These are phyloP conservation scores for Illadopsis cleaveri DNA, from an alignment of 2,113 vertebrate genomes.

Conservation along the genomic window DNA sequence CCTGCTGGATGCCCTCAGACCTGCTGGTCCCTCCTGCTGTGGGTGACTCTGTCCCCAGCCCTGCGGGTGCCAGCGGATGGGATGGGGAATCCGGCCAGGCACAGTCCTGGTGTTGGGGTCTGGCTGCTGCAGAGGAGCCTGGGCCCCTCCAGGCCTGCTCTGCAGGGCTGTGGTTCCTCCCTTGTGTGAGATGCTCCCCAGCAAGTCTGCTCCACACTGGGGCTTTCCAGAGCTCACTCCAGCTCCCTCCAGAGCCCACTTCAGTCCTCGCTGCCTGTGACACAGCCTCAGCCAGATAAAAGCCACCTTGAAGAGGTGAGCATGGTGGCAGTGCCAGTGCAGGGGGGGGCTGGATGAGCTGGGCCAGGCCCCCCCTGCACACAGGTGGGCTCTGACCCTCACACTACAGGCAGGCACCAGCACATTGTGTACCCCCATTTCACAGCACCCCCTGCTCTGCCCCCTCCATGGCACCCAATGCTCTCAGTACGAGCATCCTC, in stretches of 20 bases:
- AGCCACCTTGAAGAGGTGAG: neutral
- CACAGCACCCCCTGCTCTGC: accelerated
- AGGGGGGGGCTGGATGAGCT: neutral
- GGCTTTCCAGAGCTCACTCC: neutral
- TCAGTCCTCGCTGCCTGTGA: neutral
- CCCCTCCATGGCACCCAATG: accelerated
- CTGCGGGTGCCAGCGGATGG: accelerated
- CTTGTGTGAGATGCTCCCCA: neutral
- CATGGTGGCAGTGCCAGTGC: accelerated
- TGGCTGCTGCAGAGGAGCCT: neutral
- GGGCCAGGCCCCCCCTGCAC: neutral
- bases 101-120: neutral
- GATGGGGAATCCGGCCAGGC: accelerated
- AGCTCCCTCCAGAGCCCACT: neutral
- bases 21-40: accelerated
- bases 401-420: accelerated
- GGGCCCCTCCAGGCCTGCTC: neutral
- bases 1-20: neutral
- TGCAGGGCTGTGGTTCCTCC: neutral
- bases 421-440: accelerated
- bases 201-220: neutral
- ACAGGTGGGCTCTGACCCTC: neutral
- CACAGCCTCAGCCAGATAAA: neutral
- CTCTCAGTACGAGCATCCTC: accelerated
- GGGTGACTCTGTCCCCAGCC: neutral